phyloP scores from a whole-genome alignment of 2,113 vertebrate species.

The Psilopogon haemacephalus region DNA sequence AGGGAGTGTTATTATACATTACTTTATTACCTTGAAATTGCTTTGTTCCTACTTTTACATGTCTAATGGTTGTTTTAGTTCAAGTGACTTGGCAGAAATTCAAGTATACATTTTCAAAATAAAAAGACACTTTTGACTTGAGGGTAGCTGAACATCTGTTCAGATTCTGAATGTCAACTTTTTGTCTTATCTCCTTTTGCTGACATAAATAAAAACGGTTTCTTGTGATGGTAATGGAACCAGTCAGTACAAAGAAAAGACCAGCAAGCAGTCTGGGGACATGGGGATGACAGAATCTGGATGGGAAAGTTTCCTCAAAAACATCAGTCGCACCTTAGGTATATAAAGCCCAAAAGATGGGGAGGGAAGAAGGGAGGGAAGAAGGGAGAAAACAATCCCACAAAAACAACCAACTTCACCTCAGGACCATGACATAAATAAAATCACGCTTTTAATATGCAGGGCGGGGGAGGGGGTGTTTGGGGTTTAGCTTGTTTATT shows the following conservation, averaged over 20 bases:
- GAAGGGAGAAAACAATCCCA: neutral
- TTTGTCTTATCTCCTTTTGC: neutral
- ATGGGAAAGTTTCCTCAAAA: neutral
- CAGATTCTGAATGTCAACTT: neutral
- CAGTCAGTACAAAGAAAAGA: neutral
- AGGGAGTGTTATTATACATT: neutral
- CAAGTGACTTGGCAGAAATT: neutral
- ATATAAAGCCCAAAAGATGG: neutral
- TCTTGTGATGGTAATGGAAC: neutral
- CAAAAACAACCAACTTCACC: too few relatives aligned
- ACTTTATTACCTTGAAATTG: neutral
- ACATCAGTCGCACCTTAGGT: neutral
- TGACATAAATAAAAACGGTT: neutral
- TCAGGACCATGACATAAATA: neutral
- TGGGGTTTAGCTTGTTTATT: neutral
- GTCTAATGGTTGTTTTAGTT: neutral
- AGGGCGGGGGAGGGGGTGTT: accelerated
- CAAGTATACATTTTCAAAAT: neutral
- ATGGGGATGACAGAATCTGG: neutral
- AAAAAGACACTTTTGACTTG: neutral
- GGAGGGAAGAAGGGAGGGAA: neutral
- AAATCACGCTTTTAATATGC: neutral
- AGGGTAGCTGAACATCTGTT: neutral
- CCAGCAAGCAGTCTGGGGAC: neutral
- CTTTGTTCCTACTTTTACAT: neutral